Base-by-base conservation (phyloP, 2,888 invertebrate genomes). In the Polyommatus icarus region DNA sequence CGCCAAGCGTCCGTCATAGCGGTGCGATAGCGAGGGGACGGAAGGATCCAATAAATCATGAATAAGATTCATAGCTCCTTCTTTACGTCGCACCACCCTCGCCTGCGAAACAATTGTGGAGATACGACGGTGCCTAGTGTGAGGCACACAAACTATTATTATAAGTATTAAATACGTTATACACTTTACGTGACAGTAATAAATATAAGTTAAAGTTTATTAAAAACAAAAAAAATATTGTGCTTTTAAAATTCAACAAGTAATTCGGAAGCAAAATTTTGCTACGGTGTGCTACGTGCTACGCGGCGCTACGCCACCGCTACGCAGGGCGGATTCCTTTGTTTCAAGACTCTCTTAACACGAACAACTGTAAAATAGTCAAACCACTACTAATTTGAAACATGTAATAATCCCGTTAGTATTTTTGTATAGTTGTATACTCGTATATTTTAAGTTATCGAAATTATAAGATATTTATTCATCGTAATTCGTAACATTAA, bases 1-100 rank as follows among this genome's bases (percentile, higher is more conserved):
- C 73, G 76, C 61, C 10, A 10, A 54, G 54, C 78, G 76, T 76
- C 79, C 76, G 76, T 78, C 79, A 76, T 76, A 78, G 77, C 76
- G 76, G 36, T 18, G 72, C 73, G 82, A 81, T 79, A 78, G 79
- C 78, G 77, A 77, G 76, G 76, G 80, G 79, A 79, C 80, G 80
- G 82, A 80, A 81, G 80, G 81, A 82, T 81, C 80, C 82, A 81
- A 85, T 90, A 89, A 89, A 89, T 90, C 88, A 89, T 86, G 86
- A 87, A 87, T 85, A 87, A 88, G 87, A 89, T 89, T 88, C 89
- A 88, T 87, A 85, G 75, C 24, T 24, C 18, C 50, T 50, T 75
- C 29, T 46, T 75, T 50, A 50, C 29, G 54, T 50, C 75, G 29
- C 29, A 50, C 24, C 46, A 46, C 46, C 50, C 46, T 75, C 24